These are phyloP conservation scores for Frankliniella intonsa DNA, from an alignment of 2,888 invertebrate genomes.

Conservation along the genomic window DNA sequence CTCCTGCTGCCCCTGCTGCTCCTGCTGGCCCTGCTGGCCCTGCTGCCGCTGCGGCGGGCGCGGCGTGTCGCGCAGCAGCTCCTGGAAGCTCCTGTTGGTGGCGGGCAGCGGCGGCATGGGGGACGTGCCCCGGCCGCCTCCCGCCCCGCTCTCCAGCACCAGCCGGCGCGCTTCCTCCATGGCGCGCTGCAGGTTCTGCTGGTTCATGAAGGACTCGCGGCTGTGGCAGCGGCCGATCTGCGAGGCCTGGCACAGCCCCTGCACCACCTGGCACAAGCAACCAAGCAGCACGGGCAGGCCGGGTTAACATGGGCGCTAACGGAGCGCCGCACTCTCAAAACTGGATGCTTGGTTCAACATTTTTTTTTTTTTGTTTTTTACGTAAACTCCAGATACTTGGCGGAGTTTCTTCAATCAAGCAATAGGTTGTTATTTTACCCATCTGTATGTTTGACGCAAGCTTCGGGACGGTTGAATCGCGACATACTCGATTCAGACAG, in stretches of 20 bases:
- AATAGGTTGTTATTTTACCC: too few relatives aligned
- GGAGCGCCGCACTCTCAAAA: slow-evolving; percentile 40
- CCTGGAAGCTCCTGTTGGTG: neutral
- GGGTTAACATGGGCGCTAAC: neutral
- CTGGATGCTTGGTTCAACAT: neutral
- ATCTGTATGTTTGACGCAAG: too few relatives aligned
- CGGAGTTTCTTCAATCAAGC: too few relatives aligned
- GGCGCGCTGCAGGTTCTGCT: slow-evolving; percentile 70
- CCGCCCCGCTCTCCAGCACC: slow-evolving; percentile 42
- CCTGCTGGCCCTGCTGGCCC: too few relatives aligned
- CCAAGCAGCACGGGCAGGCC: too few relatives aligned
- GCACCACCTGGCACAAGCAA: slow-evolving; percentile 37
- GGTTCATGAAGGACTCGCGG: slow-evolving; percentile 65
- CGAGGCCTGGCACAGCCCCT: slow-evolving; percentile 51
- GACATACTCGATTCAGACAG: too few relatives aligned
- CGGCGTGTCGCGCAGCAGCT: neutral
- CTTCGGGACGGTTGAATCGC: too few relatives aligned
- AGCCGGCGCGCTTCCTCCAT: slow-evolving; percentile 70
- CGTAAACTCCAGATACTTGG: too few relatives aligned
- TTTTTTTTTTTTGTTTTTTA: too few relatives aligned
- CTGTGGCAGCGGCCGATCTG: slow-evolving; percentile 75
- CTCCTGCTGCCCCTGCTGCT: neutral
- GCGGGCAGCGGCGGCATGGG: neutral
- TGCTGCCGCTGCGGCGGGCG: neutral
- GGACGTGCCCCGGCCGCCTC: neutral